Evolutionary conservation across 2,888 invertebrate species (phyloP).

Genomic region (Tupiocoris notatus): DNA sequence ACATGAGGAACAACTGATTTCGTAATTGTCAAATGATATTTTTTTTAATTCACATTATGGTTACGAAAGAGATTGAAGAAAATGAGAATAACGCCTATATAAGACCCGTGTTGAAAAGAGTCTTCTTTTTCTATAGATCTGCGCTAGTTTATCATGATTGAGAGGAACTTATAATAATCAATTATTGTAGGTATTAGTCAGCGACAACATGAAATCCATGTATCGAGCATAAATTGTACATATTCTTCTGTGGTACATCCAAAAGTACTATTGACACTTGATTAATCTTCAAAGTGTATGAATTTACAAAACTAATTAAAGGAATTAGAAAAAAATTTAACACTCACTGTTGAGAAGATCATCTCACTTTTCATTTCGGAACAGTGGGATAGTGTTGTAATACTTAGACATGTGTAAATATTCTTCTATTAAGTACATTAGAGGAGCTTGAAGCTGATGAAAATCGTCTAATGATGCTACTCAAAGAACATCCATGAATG

Average conservation of each 20-base stretch:
- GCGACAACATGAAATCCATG: neutral
- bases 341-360: slow-evolving; percentile 13
- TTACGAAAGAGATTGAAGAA: neutral
- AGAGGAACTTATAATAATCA: neutral
- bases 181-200: neutral
- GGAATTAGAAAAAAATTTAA: slow-evolving; percentile 16
- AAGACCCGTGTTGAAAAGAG: neutral
- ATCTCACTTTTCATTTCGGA: slow-evolving; percentile 8
- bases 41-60: neutral
- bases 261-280: neutral
- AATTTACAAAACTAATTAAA: too few relatives aligned
- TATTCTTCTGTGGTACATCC: neutral
- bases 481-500: neutral
- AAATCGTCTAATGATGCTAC: slow-evolving; percentile 13
- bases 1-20: neutral
- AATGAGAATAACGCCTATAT: neutral
- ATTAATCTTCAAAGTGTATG: neutral
- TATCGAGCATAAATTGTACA: neutral
- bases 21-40: neutral
- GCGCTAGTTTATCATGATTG: neutral
- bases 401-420: slow-evolving; percentile 7
- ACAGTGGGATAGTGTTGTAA: slow-evolving; percentile 5
- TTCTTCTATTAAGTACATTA: slow-evolving; percentile 5
- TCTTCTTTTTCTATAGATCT: neutral
- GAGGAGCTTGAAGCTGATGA: slow-evolving; percentile 27